These are phyloP conservation scores for Leptarthrus brevirostris DNA, from an alignment of 2,888 invertebrate species.

Conservation along the genomic window DNA sequence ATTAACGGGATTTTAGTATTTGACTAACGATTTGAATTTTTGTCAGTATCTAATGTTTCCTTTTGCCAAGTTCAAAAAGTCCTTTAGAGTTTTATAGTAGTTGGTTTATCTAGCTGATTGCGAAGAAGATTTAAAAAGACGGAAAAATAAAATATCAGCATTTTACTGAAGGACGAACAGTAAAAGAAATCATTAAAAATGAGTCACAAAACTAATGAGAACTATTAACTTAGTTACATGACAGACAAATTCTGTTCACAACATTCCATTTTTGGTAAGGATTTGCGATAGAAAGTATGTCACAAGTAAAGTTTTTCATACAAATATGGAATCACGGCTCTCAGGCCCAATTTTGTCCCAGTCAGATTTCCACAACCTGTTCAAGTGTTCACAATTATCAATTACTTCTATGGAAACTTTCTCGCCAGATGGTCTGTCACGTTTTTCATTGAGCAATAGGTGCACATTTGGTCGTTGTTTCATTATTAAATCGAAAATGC, in stretches of 20 bases:
- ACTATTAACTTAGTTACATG: slow-evolving; percentile 26
- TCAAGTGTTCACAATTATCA: slow-evolving; percentile 14
- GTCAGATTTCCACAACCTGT: slow-evolving; percentile 26
- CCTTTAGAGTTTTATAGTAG: no score
- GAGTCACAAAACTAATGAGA: neutral
- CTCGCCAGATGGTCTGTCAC: slow-evolving; percentile 39
- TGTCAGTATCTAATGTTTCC: no score
- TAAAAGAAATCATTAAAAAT: slow-evolving; percentile 23
- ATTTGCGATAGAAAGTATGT: slow-evolving; percentile 55
- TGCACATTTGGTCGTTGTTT: slow-evolving; percentile 37
- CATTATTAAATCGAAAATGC: slow-evolving; percentile 25
- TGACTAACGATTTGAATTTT: no score
- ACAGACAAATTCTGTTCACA: slow-evolving; percentile 49
- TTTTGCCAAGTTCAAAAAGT: no score
- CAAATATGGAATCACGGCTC: slow-evolving; percentile 25
- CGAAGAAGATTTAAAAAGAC: no score
- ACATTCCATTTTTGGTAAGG: slow-evolving; percentile 56
- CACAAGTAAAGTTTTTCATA: slow-evolving; percentile 46
- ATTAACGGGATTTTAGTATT: no score
- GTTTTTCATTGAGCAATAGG: slow-evolving; percentile 1
- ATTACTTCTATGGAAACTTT: slow-evolving; percentile 37
- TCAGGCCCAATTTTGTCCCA: slow-evolving; percentile 18
- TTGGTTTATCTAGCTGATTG: no score
- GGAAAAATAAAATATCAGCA: no score
- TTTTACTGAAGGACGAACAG: no score